phyloP scores from a whole-genome alignment of 2,797 vertebrate species.

The Sitta carolinensis region DNA sequence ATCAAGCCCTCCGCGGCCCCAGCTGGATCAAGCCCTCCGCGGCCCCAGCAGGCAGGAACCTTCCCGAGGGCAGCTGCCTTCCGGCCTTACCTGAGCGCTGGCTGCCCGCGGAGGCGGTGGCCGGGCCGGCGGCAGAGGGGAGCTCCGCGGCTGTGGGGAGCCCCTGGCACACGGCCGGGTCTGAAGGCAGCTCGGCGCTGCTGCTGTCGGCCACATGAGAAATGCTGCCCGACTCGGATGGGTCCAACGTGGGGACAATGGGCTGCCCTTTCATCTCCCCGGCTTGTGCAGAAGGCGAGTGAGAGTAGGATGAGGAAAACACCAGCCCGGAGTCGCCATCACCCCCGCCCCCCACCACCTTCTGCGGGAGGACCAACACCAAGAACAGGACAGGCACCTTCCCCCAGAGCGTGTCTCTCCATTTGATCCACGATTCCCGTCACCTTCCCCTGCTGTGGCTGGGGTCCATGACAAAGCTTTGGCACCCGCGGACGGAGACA shows the following conservation, averaged over 20 bases:
- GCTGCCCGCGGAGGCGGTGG: background rate
- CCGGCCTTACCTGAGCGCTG: background rate
- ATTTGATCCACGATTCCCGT: background rate
- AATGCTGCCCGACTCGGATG: background rate
- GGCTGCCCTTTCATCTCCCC: background rate
- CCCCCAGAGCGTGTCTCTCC: fast-evolving
- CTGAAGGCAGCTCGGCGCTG: background rate
- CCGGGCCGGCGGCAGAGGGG: background rate
- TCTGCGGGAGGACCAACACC: fast-evolving
- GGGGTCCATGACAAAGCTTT: background rate
- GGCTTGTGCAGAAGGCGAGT: background rate
- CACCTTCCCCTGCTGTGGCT: fast-evolving
- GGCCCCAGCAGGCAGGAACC: background rate
- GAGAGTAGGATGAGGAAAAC: background rate
- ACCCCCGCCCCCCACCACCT: background rate
- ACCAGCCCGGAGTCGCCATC: background rate
- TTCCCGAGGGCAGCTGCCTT: background rate
- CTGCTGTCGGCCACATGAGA: background rate
- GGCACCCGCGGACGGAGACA: fast-evolving
- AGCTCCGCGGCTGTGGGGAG: background rate
- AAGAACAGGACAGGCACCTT: background rate
- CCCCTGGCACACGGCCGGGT: background rate
- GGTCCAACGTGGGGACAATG: background rate
- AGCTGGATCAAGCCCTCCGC: background rate
- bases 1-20: background rate